Evolutionary conservation across 2,113 vertebrate species (phyloP).

Genomic region (Fregetta grallaria): DNA sequence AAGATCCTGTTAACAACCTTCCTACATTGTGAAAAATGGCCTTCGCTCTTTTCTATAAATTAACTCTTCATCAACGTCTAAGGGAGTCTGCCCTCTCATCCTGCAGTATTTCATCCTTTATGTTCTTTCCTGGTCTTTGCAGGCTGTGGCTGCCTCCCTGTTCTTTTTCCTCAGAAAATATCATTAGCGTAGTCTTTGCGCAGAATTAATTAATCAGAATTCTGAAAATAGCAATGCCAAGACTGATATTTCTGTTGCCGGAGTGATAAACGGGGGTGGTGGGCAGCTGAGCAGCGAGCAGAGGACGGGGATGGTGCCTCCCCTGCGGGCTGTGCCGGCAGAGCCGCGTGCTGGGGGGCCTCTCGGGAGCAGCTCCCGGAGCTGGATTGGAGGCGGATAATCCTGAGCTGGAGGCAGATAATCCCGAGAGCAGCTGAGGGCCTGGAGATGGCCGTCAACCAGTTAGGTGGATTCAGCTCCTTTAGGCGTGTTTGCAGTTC

Average conservation of each 20-base stretch:
- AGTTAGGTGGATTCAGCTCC: not conserved
- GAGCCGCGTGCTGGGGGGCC: rapidly evolving
- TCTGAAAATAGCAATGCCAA: not conserved
- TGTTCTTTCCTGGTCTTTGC: not conserved
- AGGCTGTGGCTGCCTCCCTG: not conserved
- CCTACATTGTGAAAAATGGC: not conserved
- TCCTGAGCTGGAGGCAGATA: not conserved
- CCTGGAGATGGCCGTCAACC: rapidly evolving
- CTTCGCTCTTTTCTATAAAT: not conserved
- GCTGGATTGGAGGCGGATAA: not conserved
- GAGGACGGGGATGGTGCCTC: no score
- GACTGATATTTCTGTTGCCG: not conserved
- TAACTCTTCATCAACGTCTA: not conserved
- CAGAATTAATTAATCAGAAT: not conserved
- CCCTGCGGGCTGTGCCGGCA: not conserved
- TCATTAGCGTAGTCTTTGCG: not conserved
- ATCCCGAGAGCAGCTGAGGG: not conserved
- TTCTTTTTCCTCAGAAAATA: not conserved
- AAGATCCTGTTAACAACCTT: not conserved
- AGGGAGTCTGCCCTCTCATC: not conserved
- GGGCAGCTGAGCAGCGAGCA: not conserved
- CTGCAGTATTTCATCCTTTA: not conserved
- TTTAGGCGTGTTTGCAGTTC: not conserved
- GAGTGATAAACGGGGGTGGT: not conserved
- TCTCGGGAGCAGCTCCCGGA: not conserved